Evolutionary conservation across 1,140 invertebrate species (phyloP).

Genomic region (Lordiphosa stackelbergi): DNA sequence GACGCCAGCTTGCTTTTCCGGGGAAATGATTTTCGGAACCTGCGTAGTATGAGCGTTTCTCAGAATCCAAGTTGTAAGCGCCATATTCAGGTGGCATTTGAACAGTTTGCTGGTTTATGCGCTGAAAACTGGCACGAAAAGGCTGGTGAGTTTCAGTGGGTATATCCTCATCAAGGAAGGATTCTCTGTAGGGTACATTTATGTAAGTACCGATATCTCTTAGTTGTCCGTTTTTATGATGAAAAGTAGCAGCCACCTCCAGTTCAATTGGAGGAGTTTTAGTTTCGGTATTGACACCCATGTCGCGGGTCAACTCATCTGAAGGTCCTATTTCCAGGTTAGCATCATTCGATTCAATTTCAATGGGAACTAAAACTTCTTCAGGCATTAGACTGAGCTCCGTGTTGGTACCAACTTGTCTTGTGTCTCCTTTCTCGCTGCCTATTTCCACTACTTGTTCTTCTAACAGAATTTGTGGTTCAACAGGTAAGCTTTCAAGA

Average conservation of each 20-base stretch:
- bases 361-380: too few species aligned
- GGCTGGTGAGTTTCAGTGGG: neutral
- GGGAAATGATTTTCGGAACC: constrained; percentile 48
- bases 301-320: too few species aligned
- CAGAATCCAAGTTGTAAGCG: neutral
- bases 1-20: neutral
- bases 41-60: constrained; percentile 4
- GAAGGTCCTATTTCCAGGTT: too few species aligned
- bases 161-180: neutral
- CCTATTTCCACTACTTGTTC: too few species aligned
- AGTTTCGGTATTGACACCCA: too few species aligned
- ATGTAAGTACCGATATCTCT: constrained; percentile 14
- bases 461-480: too few species aligned
- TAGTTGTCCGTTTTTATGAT: neutral
- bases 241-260: neutral
- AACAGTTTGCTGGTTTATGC: neutral
- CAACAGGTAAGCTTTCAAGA: too few species aligned
- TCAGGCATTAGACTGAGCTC: too few species aligned
- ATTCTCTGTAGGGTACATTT: too few species aligned
- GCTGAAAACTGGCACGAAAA: neutral
- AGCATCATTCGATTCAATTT: too few species aligned
- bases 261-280: neutral
- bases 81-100: neutral
- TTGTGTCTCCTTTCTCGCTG: too few species aligned
- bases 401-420: too few species aligned